Evolutionary conservation across 2,113 vertebrate genomes (phyloP).

Genomic region (Theristicus caerulescens): DNA sequence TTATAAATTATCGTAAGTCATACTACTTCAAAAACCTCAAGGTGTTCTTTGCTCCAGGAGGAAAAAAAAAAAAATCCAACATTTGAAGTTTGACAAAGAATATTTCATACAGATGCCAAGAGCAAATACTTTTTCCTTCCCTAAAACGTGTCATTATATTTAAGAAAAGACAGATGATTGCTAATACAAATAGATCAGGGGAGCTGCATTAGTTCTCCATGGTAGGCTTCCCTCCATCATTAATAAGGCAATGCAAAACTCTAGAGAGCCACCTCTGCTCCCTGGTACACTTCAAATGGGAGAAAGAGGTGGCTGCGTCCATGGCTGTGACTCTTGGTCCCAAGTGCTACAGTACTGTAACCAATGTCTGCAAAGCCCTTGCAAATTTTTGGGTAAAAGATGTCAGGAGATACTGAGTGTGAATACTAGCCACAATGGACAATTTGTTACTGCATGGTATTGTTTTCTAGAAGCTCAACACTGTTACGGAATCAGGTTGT

Average conservation of each 20-base stretch:
- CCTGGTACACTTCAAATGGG: rapidly evolving
- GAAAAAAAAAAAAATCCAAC: not conserved
- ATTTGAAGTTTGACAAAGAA: not conserved
- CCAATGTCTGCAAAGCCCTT: not conserved
- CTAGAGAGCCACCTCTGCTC: not conserved
- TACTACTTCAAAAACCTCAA: constrained; percentile 13
- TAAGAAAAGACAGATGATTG: not conserved
- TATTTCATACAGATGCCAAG: not conserved
- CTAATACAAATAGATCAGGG: not conserved
- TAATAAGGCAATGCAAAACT: not conserved
- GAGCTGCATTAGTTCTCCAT: not conserved
- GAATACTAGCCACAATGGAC: not conserved
- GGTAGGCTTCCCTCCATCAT: not conserved
- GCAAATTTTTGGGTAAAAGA: not conserved
- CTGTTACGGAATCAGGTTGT: not conserved
- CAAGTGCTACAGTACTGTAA: not conserved
- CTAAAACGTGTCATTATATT: not conserved
- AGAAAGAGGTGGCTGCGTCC: not conserved
- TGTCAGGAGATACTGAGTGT: not conserved
- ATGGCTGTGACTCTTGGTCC: not conserved
- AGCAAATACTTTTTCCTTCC: not conserved
- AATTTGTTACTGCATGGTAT: not conserved
- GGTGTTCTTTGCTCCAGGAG: not conserved
- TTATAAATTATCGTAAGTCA: constrained; percentile 32
- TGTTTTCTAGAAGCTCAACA: not conserved